A percentile compares a stretch with the other conserved stretches of the same genome.
Conservation (phyloP, 2,888 invertebrate species). For the Phymatocera aterrima region DNA sequence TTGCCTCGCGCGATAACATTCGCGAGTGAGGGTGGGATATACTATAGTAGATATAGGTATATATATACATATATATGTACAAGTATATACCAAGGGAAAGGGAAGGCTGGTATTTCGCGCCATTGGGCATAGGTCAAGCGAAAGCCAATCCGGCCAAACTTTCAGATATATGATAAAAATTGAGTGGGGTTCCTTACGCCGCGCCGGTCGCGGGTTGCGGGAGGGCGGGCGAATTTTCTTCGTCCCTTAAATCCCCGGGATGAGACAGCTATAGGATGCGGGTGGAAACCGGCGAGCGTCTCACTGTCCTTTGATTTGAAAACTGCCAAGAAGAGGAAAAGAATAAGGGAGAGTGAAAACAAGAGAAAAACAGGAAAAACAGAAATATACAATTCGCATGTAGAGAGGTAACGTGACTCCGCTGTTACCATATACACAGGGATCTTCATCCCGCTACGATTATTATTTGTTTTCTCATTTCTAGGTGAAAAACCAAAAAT, state of each 20-base stretch:
- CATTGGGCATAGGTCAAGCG: constrained; percentile 74
- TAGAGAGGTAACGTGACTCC: neutral
- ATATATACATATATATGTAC: too few species aligned
- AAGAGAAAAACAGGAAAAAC: constrained; percentile 16
- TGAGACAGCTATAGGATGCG: constrained; percentile 58
- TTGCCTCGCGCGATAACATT: constrained; percentile 65
- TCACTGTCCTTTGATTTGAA: constrained; percentile 50
- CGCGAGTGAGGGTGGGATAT: constrained; percentile 57
- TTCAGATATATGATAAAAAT: constrained; percentile 71
- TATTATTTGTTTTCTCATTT: neutral
- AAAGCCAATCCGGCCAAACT: constrained; percentile 70
- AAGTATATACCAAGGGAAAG: too few species aligned
- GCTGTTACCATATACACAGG: constrained; percentile 6
- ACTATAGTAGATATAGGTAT: neutral
- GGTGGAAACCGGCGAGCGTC: constrained; percentile 51
- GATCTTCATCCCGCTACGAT: neutral
- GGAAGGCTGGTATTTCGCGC: constrained; percentile 49
- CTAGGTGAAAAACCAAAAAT: neutral
- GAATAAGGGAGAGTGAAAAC: constrained; percentile 9
- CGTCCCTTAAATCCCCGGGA: constrained; percentile 66
- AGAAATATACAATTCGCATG: neutral
- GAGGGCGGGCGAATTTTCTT: constrained; percentile 57
- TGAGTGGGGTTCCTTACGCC: constrained; percentile 63
- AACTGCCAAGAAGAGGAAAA: constrained; percentile 29
- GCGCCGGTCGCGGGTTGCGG: too few species aligned